Evolutionary conservation across 2,888 invertebrate genomes (phyloP).

Genomic region (Neoascia interrupta): DNA sequence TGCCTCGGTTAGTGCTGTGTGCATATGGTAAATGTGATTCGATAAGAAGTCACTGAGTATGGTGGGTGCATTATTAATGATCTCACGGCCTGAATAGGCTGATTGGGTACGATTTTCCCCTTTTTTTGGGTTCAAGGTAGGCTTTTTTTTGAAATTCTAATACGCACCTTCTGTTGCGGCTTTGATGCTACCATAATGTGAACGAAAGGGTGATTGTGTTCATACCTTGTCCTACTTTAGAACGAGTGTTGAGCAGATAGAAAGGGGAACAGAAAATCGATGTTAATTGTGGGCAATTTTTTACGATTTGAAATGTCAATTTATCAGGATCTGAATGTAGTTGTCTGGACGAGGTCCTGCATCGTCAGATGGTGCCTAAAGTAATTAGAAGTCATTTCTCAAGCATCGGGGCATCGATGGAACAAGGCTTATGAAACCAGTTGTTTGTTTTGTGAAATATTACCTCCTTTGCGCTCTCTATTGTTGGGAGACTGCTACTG

Average conservation of each 20-base stretch:
- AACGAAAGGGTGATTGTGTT: constrained; percentile 25
- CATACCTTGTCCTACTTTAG: neutral
- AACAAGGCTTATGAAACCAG: neutral
- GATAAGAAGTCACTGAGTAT: constrained; percentile 23
- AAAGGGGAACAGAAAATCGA: constrained; percentile 24
- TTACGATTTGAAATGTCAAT: constrained; percentile 39
- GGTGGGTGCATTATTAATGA: constrained; percentile 56
- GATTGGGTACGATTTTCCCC: constrained; percentile 32
- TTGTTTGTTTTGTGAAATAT: neutral
- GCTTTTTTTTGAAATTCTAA: constrained; percentile 14
- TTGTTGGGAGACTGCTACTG: too few relatives aligned
- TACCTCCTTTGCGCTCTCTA: too few relatives aligned
- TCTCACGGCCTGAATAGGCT: constrained; percentile 11
- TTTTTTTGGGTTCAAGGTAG: constrained; percentile 8
- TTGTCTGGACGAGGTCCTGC: neutral
- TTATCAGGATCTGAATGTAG: constrained; percentile 32
- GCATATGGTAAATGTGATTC: constrained; percentile 60
- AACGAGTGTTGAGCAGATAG: constrained; percentile 13
- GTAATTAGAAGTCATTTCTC: constrained; percentile 34
- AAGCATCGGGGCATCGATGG: constrained; percentile 1
- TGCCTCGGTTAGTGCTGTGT: neutral
- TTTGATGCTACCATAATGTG: constrained; percentile 1
- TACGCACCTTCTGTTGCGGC: constrained; percentile 42
- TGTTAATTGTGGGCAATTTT: constrained; percentile 47
- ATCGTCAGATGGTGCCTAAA: constrained; percentile 18